Base-by-base conservation (phyloP, 2,888 invertebrate species). In the Cerastis leucographa region DNA sequence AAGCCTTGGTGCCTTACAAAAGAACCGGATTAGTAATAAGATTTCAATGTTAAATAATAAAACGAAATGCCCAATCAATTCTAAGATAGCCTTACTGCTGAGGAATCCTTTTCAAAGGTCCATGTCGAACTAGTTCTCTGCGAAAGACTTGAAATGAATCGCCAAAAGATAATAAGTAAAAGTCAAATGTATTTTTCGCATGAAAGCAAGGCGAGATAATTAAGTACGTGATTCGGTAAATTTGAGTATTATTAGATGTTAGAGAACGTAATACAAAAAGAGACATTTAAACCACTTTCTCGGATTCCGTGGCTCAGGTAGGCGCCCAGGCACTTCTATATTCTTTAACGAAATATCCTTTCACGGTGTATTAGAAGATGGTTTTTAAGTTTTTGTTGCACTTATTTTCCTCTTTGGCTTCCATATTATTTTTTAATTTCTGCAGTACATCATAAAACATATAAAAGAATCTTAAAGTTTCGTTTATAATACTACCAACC, bases 251-350 rank as follows among this genome's bases (percentile, higher is more conserved):
- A 76, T 83, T 87, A 87, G 77, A 83, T 89, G 74, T 81, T 87
- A 88, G 80, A 81, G 89, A 88, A 89, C 84, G 81, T 84, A 76
- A 83, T 73, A 78, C 83, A 80, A 88, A 87, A 88, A 85, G 89
- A 90, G 90, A 91, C 88, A 88, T 90, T 89, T n/a, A n/a, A 89
- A 92, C 92, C 88, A 90, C 92, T 92, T 92, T 90, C 87, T 89
- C 88, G 87, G 85, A 91, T 90, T 90, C 88, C 88, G 85, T 87
- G 83, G 83, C 88, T 86, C 92, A 91, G 91, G 91, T 91, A 92
- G 87, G 79, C 84, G 88, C 86, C 81, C 86, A 84, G 82, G 80
- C 64, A 83, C 82, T 78, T 71, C 12, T n/a, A 76, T 83, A 88
- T 86, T 86, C 75, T 80, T 70, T 83, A 85, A 86, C 85, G 81